Evolutionary conservation across 92 coral and sea anemone genomes (phyloP).

Genomic region (Porites lobata): DNA sequence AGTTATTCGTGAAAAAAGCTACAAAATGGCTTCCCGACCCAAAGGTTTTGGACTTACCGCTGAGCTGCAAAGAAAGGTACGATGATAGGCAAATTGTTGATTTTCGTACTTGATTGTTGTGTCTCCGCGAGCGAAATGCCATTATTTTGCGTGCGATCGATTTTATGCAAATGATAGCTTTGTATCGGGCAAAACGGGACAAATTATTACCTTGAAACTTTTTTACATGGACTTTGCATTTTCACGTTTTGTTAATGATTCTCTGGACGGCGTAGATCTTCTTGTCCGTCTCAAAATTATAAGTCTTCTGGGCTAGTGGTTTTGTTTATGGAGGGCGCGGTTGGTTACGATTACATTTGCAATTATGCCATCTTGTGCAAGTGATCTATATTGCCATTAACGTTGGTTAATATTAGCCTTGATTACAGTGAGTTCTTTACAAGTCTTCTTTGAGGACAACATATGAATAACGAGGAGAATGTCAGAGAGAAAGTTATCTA

Average conservation of each 20-base stretch:
- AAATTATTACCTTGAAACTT: not conserved
- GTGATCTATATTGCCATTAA: no score
- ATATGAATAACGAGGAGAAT: no score
- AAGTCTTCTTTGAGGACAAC: no score
- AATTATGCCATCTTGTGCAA: no score
- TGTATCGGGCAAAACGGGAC: no score
- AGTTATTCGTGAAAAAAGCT: not conserved
- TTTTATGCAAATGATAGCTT: no score
- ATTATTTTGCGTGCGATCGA: no score
- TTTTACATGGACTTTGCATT: not conserved
- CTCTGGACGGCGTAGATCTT: not conserved
- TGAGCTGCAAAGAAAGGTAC: constrained; percentile 82
- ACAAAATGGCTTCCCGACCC: constrained; percentile 87
- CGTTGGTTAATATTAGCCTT: no score
- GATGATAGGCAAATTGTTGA: not conserved
- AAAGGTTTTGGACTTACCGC: constrained; percentile 94
- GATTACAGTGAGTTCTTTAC: no score
- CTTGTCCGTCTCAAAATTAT: not conserved
- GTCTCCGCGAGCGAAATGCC: no score
- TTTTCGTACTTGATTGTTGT: not conserved
- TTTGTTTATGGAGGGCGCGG: not conserved
- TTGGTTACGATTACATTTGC: not conserved
- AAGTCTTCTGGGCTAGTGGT: not conserved
- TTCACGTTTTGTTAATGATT: not conserved
- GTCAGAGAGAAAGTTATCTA: no score